A percentile compares a stretch with the other conserved stretches of the same genome.
phyloP scores from a whole-genome alignment of 2,888 invertebrate genomes.

The Caenorhabditis auriculariae region DNA sequence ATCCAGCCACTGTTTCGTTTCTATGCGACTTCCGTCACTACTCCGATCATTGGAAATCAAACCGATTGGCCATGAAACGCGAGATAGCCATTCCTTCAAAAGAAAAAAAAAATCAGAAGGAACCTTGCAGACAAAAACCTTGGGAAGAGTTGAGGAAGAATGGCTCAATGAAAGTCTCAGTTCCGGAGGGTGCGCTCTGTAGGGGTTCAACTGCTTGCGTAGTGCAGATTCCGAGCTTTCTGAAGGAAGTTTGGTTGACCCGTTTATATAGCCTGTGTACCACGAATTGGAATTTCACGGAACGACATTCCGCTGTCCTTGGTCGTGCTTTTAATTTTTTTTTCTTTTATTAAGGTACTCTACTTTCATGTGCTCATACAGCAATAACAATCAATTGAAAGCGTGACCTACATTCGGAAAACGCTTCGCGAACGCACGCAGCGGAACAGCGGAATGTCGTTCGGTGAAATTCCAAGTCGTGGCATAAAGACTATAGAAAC shows the following conservation, averaged over 20 bases:
- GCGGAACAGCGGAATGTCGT: slow-evolving; percentile 1
- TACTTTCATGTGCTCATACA: too few relatives aligned
- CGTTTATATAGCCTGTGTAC: too few relatives aligned
- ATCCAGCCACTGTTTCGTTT: slow-evolving; percentile 32
- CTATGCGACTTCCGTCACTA: slow-evolving; percentile 6
- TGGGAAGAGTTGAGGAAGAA: slow-evolving; percentile 13
- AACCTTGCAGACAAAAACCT: not conserved
- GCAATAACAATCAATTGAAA: too few relatives aligned
- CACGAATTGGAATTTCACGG: too few relatives aligned
- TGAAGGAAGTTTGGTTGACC: too few relatives aligned
- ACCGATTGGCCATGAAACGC: not conserved
- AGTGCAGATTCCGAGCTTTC: too few relatives aligned
- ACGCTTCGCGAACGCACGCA: too few relatives aligned
- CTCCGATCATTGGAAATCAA: not conserved
- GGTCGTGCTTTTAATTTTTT: too few relatives aligned
- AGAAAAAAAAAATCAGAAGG: not conserved
- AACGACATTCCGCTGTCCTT: too few relatives aligned
- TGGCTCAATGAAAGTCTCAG: slow-evolving; percentile 10
- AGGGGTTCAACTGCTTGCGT: not conserved
- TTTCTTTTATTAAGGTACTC: too few relatives aligned
- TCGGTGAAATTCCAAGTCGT: not conserved
- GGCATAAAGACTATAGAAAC: not conserved
- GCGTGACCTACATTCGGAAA: too few relatives aligned
- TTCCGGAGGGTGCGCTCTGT: not conserved
- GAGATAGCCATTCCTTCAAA: not conserved